These are phyloP conservation scores for Xerus rutilus DNA, from an alignment of 2,797 vertebrate species.

Conservation along the genomic window DNA sequence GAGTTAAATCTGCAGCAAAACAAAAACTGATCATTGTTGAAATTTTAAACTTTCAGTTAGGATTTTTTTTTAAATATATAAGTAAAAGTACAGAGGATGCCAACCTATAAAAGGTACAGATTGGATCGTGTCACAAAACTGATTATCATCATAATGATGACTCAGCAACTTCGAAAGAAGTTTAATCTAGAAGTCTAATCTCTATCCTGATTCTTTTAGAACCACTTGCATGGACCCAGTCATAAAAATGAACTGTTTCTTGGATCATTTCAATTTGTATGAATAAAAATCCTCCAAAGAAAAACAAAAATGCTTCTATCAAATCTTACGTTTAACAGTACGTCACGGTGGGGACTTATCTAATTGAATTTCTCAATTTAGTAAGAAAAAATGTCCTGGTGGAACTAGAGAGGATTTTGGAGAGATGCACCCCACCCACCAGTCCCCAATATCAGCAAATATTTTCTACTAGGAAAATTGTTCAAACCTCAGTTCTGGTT, in stretches of 20 bases:
- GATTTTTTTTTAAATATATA: background rate
- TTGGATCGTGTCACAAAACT: background rate
- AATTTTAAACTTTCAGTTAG: background rate
- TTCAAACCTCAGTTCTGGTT: background rate
- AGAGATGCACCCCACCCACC: background rate
- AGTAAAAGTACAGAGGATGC: background rate
- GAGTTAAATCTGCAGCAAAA: background rate
- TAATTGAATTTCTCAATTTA: slow-evolving; percentile 32
- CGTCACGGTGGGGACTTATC: background rate
- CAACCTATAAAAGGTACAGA: slow-evolving; percentile 14
- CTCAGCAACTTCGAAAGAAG: slow-evolving; percentile 25
- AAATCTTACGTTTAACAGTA: slow-evolving; percentile 1
- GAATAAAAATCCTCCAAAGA: background rate
- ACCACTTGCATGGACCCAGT: background rate
- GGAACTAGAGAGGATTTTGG: background rate
- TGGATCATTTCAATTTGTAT: slow-evolving; percentile 9
- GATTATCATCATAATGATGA: slow-evolving; percentile 26
- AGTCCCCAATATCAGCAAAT: background rate
- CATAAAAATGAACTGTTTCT: background rate
- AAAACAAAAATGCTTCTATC: slow-evolving; percentile 14
- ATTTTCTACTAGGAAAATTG: background rate
- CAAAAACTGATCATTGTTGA: background rate
- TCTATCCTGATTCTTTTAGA: slow-evolving; percentile 50
- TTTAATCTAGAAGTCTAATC: slow-evolving; percentile 18
- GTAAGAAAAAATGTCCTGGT: background rate